Evolutionary conservation across 2,888 invertebrate genomes (phyloP), one percentile per base, ranked within the genome.

Genomic region (Volucella inflata): DNA sequence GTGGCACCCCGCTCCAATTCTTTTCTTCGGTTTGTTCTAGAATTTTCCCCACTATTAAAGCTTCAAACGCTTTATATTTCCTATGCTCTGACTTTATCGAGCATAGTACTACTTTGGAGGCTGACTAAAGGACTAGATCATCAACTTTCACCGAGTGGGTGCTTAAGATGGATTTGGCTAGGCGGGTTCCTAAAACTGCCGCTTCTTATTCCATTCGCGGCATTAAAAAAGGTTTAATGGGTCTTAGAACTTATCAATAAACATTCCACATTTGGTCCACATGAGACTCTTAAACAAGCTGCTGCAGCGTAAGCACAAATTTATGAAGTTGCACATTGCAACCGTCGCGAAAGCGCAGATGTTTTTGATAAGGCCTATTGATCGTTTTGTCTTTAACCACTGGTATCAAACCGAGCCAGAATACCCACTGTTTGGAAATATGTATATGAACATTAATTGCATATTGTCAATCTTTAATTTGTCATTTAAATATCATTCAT

Each of bases 11-110:
- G 8, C 51, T 72, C 60, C 60, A 72, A 16, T 62, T 11, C 8
- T 30, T 60, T 38, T 11, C 16, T 10, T 36, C 48, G 3, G 60
- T 67, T 0, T 21, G 59, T 51, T 85, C 65, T 1, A 65, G 30
- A 30, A 76, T 60, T 60, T 70, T 75, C 14, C 42, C 55, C 2
- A 74, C 16, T 16, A 70, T 21, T 8, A 55, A 50, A 9, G 74
- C 57, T 10, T 76, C 68, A 36, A 65, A 74, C 8, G 65, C 42
- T 50, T 87, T 87, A 16, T 72, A 70, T n/a, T 53, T 68, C 1
- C 46, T n/a, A 40, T 81, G 55, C 1, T 62, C 14, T 1, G 70
- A 76, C 2, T 44, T 70, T 14, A 77, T 77, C 64, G 76, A 82
- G 1, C 51, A 38, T 12, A 72, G 17, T 3, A 79, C 78, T 11